Conservation (phyloP, 2,888 invertebrate genomes). For the Andrena camellia region DNA sequence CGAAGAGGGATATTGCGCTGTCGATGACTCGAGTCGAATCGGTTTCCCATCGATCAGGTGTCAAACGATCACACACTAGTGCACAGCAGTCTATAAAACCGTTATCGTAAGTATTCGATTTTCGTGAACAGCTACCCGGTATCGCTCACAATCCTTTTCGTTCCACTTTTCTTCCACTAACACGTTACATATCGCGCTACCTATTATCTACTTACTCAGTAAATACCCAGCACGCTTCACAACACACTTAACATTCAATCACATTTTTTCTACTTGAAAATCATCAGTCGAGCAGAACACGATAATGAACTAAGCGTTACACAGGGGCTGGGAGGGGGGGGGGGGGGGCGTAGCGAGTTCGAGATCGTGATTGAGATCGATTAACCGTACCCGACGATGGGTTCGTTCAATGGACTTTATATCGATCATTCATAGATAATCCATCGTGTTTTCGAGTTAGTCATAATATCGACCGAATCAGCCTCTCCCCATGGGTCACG, state of each 20-base stretch:
- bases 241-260: background rate
- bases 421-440: background rate
- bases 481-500: background rate
- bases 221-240: no score
- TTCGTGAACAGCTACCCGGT: background rate
- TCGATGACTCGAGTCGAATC: slow-evolving; percentile 46
- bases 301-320: background rate
- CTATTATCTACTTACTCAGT: no score
- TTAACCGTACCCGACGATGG: background rate
- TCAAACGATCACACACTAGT: background rate
- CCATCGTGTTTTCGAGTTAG: background rate
- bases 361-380: background rate
- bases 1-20: background rate
- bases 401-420: background rate
- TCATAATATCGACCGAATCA: slow-evolving; percentile 2
- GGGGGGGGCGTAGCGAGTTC: no score
- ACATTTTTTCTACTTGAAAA: background rate
- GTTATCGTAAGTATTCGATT: slow-evolving; percentile 18
- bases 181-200: background rate
- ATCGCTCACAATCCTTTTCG: background rate
- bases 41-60: slow-evolving; percentile 9
- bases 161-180: background rate
- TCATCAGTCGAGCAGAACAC: background rate
- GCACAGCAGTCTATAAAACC: background rate
- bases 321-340: no score